Percentiles rank a stretch among this genome's conserved stretches.
phyloP scores from a whole-genome alignment of 1,140 invertebrate genomes.

The Neodiprion lecontei region DNA sequence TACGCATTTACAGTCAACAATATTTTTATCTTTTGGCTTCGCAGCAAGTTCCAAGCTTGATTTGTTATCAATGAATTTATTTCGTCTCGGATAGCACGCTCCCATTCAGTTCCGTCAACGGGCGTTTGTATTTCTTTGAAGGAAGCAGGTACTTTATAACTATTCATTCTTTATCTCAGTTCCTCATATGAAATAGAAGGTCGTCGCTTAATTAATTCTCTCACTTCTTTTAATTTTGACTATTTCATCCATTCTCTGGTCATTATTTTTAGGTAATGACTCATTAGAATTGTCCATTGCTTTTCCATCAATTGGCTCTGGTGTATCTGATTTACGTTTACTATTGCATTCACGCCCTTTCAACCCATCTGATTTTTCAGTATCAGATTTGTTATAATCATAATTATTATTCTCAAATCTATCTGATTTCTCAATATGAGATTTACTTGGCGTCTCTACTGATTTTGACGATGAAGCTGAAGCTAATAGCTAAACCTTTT shows the following conservation, averaged over 20 bases:
- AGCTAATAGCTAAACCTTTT: too few species aligned
- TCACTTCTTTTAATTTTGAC: constrained; percentile 39
- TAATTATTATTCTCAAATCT: too few species aligned
- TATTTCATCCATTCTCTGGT: constrained; percentile 10
- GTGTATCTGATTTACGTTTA: constrained; percentile 3
- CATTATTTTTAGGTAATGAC: constrained; percentile 2
- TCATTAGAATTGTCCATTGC: constrained; percentile 6
- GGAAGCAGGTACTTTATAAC: constrained; percentile 33
- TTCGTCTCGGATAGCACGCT: constrained; percentile 48
- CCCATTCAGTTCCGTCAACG: constrained; percentile 41
- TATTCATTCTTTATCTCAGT: constrained; percentile 13
- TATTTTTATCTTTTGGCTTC: constrained; percentile 42
- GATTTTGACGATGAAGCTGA: constrained; percentile 14
- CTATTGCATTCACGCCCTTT: background rate
- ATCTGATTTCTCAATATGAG: constrained; percentile 24
- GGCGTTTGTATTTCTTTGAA: constrained; percentile 45
- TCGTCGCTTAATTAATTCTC: constrained; percentile 33
- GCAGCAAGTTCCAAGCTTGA: constrained; percentile 52
- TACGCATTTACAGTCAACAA: constrained; percentile 39
- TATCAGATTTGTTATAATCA: constrained; percentile 25
- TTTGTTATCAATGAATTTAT: constrained; percentile 46
- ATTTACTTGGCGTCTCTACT: constrained; percentile 22
- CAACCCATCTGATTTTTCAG: constrained; percentile 17
- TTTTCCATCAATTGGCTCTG: background rate
- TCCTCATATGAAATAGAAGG: constrained; percentile 34